Evolutionary conservation across 2,113 vertebrate genomes (phyloP).

Genomic region (Eptesicus fuscus): DNA sequence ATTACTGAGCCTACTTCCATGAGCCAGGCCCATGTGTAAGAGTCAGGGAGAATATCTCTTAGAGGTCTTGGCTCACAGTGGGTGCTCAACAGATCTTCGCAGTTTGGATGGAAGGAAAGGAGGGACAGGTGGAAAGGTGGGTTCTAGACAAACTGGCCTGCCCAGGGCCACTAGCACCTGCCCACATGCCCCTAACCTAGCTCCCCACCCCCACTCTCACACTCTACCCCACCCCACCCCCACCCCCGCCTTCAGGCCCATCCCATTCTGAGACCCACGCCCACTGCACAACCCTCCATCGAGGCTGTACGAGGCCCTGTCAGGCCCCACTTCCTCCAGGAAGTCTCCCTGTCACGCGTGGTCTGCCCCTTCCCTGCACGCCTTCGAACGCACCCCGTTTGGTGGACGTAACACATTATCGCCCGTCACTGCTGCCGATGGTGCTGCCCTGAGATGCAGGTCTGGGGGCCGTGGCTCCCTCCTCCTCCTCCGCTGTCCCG

Average conservation of each 20-base stretch:
- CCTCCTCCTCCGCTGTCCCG: not conserved
- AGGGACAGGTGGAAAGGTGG: not conserved
- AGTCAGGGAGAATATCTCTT: not conserved
- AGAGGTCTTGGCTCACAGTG: not conserved
- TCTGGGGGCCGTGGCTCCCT: not conserved
- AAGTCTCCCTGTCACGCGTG: not conserved
- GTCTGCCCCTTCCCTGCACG: not conserved
- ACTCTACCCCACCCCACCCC: no score
- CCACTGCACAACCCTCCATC: not conserved
- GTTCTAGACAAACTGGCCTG: not conserved
- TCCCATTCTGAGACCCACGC: not conserved
- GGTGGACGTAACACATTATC: not conserved
- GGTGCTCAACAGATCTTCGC: not conserved
- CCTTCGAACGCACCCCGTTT: not conserved
- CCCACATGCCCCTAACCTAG: not conserved
- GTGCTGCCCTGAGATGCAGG: not conserved
- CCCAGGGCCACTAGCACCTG: not conserved
- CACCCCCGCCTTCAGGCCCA: not conserved
- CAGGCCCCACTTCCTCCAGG: not conserved
- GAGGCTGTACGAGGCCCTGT: not conserved
- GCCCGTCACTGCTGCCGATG: not conserved
- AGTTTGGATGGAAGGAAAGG: not conserved
- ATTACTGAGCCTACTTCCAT: not conserved
- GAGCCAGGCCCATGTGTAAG: not conserved
- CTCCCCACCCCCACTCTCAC: rapidly evolving